phyloP scores from a whole-genome alignment of 2,113 vertebrate genomes.

The Cyprinodon tularosa region DNA sequence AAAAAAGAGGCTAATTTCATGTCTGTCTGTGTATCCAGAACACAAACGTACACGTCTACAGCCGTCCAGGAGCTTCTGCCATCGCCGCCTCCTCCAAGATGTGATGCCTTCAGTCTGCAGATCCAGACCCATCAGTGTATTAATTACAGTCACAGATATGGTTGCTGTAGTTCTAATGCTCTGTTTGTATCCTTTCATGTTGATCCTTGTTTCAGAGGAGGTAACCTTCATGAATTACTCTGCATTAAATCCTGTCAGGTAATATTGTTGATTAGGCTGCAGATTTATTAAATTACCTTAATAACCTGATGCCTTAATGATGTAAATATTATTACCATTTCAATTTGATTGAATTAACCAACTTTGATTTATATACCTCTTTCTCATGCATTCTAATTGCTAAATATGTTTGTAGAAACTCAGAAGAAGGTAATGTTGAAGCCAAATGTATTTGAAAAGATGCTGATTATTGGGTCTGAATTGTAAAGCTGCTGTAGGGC shows the following conservation, averaged over 20 bases:
- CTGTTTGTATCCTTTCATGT: neutral
- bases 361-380: neutral
- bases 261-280: constrained; percentile 3
- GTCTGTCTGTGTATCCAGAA: constrained; percentile 50
- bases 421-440: neutral
- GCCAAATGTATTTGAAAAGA: neutral
- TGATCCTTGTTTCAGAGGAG: neutral
- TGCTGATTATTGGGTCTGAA: neutral
- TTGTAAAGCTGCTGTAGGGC: neutral
- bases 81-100: constrained; percentile 75
- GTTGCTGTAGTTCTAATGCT: neutral
- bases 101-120: constrained; percentile 48
- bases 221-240: neutral
- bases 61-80: constrained; percentile 64
- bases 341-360: neutral
- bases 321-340: neutral
- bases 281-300: neutral
- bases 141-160: neutral
- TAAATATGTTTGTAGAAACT: neutral
- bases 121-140: neutral
- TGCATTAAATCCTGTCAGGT: neutral
- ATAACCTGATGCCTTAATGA: neutral
- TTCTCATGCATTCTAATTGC: neutral
- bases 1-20: neutral
- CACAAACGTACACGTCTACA: constrained; percentile 65